Percentiles rank a stretch among this genome's conserved stretches.
Evolutionary conservation across 2,888 invertebrate genomes (phyloP).

Genomic region (Teleiodes luculella): DNA sequence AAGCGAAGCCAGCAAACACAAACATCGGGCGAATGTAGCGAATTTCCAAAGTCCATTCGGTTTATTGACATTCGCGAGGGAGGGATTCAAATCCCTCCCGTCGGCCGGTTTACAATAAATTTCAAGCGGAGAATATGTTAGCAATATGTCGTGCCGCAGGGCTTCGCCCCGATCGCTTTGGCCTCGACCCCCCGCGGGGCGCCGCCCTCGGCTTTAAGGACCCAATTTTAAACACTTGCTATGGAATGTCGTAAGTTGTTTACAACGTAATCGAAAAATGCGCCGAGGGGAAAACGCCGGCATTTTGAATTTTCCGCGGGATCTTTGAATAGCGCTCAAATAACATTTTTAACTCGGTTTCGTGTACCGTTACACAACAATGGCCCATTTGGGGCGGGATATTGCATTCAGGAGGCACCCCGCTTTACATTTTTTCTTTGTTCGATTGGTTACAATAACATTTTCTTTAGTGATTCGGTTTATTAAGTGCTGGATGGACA

Average conservation of each 20-base stretch:
- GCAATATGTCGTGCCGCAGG: conserved; percentile 57
- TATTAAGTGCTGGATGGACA: neutral
- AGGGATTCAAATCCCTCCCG: conserved; percentile 55
- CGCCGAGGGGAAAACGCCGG: conserved; percentile 29
- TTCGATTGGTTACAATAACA: conserved; percentile 1
- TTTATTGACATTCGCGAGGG: conserved; percentile 65
- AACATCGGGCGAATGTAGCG: conserved; percentile 71
- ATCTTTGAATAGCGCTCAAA: conserved; percentile 51
- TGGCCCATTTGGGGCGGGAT: neutral
- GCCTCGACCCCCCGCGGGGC: conserved; percentile 34
- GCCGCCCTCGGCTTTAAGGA: conserved; percentile 33
- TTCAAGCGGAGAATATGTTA: conserved; percentile 74
- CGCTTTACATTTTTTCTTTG: neutral
- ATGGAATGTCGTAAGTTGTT: conserved; percentile 61
- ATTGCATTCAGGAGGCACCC: conserved; percentile 4
- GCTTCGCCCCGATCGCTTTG: conserved; percentile 6
- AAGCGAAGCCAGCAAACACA: conserved; percentile 69
- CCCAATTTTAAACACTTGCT: conserved; percentile 61
- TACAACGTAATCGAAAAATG: conserved; percentile 59
- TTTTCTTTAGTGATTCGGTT: neutral
- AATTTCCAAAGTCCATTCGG: conserved; percentile 73
- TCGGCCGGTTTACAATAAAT: conserved; percentile 67
- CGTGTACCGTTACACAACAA: neutral
- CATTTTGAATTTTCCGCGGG: conserved; percentile 43
- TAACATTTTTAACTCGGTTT: conserved; percentile 34